A percentile compares a stretch with the other conserved stretches of the same genome.
Conservation (phyloP, 2,888 invertebrate species). For the Drosophila affinis region DNA sequence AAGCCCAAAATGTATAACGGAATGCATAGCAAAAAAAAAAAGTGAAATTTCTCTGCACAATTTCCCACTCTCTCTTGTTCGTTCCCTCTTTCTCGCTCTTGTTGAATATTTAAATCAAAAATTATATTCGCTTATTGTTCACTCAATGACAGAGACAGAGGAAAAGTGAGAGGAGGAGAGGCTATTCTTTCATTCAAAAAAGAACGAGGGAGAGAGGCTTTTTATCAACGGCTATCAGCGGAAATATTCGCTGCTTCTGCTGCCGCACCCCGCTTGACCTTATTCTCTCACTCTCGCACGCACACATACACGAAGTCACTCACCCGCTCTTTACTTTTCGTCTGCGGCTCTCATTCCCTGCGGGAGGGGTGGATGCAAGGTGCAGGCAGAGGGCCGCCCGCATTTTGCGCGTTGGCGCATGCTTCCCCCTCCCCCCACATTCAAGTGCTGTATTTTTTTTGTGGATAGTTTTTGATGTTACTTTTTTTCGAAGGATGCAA, state of each 20-base stretch:
- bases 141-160: constrained; percentile 47
- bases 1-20: constrained; percentile 51
- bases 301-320: constrained; percentile 6
- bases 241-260: constrained; percentile 58
- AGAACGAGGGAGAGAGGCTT: constrained; percentile 13
- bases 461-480: neutral
- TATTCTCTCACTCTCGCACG: constrained; percentile 44
- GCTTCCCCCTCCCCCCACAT: neutral
- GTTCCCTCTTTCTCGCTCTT: constrained; percentile 24
- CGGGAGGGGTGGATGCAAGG: constrained; percentile 32
- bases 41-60: constrained; percentile 65
- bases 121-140: constrained; percentile 19
- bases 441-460: neutral
- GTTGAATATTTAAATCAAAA: constrained; percentile 60
- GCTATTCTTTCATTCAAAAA: neutral
- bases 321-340: constrained; percentile 22
- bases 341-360: constrained; percentile 22
- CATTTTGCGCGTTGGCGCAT: constrained; percentile 60
- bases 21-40: constrained; percentile 54
- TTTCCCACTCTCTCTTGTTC: constrained; percentile 21
- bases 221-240: constrained; percentile 67
- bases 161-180: neutral
- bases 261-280: constrained; percentile 78
- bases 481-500: neutral
- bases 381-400: constrained; percentile 31